These are phyloP conservation scores for Clistopyga incitator DNA, from an alignment of 2,888 invertebrate genomes.

Conservation along the genomic window DNA sequence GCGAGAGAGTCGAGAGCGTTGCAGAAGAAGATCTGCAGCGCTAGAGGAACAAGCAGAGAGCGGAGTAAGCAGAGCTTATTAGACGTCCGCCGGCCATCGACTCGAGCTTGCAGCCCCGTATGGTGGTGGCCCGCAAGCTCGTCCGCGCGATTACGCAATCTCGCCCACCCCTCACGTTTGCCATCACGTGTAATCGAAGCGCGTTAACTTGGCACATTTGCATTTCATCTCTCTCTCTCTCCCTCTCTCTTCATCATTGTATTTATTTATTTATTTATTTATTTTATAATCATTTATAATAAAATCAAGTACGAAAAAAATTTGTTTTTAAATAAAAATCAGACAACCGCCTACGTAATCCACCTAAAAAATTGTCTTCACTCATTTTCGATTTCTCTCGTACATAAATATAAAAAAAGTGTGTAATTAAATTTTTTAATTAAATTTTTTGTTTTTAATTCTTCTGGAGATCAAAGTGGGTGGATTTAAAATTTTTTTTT, in stretches of 20 bases:
- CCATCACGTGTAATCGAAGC: conserved; percentile 66
- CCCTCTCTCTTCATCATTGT: neutral
- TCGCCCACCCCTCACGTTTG: conserved; percentile 60
- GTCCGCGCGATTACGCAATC: conserved; percentile 61
- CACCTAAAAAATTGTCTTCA: no score
- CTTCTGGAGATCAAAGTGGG: no score
- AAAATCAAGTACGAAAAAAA: no score
- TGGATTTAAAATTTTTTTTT: no score
- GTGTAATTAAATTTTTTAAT: no score
- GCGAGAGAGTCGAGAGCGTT: neutral
- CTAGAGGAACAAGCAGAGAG: conserved; percentile 13
- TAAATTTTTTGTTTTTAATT: no score
- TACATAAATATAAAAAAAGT: no score
- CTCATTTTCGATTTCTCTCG: no score
- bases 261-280: neutral
- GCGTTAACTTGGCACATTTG: conserved; percentile 57
- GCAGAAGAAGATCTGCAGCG: conserved; percentile 2
- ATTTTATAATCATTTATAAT: no score
- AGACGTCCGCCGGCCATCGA: conserved; percentile 64
- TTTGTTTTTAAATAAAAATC: no score
- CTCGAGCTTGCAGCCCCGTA: conserved; percentile 64
- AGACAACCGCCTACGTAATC: no score
- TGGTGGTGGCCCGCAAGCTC: conserved; percentile 61
- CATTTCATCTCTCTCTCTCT: neutral
- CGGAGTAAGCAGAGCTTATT: conserved; percentile 29